Conservation (phyloP, 2,113 vertebrate species). For the Sialia sialis region DNA sequence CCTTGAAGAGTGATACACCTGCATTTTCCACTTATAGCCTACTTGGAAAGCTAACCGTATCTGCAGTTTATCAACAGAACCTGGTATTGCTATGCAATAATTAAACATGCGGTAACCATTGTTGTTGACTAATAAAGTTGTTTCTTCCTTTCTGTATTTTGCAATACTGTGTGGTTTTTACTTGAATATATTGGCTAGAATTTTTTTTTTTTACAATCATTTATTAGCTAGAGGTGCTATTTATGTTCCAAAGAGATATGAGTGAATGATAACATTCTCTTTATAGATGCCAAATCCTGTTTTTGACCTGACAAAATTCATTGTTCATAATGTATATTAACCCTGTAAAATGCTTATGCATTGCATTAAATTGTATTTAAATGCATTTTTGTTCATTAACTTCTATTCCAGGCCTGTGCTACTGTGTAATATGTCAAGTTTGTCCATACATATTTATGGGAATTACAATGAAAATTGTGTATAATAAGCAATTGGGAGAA, state of each 20-base stretch:
- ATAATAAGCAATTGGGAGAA: slow-evolving; percentile 16
- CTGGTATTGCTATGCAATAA: slow-evolving; percentile 71
- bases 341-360: slow-evolving; percentile 40
- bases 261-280: slow-evolving; percentile 33
- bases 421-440: slow-evolving; percentile 55
- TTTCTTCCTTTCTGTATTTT: slow-evolving; percentile 58
- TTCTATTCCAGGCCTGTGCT: slow-evolving; percentile 55
- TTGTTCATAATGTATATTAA: slow-evolving; percentile 62
- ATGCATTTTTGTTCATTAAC: slow-evolving; percentile 48
- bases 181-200: slow-evolving; percentile 49
- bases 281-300: slow-evolving; percentile 41
- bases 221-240: slow-evolving; percentile 72
- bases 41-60: neutral
- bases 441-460: slow-evolving; percentile 64
- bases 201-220: slow-evolving; percentile 53
- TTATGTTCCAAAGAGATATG: slow-evolving; percentile 64
- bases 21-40: neutral
- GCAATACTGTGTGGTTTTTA: slow-evolving; percentile 48
- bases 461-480: slow-evolving; percentile 19
- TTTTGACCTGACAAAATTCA: slow-evolving; percentile 21
- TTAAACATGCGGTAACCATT: slow-evolving; percentile 37
- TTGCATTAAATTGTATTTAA: slow-evolving; percentile 51
- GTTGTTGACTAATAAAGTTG: slow-evolving; percentile 5
- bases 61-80: slow-evolving; percentile 17
- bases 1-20: neutral